Percentiles rank a stretch among this genome's conserved stretches.
These are phyloP conservation scores for Macrobrachium nipponense DNA, from an alignment of 1,140 invertebrate species.

Conservation along the genomic window DNA sequence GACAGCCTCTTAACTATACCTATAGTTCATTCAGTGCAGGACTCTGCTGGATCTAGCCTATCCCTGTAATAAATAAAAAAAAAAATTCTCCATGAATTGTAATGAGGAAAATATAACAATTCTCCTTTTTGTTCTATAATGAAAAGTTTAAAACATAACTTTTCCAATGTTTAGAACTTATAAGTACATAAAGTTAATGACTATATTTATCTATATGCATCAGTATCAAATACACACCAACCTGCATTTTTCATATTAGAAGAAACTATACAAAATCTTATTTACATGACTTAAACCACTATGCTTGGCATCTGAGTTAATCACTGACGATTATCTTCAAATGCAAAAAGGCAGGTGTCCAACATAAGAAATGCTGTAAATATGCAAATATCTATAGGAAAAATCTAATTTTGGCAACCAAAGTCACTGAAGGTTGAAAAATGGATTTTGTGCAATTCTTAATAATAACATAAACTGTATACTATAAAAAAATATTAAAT, in stretches of 20 bases:
- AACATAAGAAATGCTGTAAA: no score
- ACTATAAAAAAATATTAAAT: no score
- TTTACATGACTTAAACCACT: slow-evolving; percentile 2
- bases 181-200: slow-evolving; percentile 31
- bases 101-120: neutral
- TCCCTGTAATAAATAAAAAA: neutral
- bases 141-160: neutral
- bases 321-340: no score
- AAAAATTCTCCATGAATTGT: slow-evolving; percentile 1
- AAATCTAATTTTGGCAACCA: no score
- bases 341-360: no score
- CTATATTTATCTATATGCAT: slow-evolving; percentile 6
- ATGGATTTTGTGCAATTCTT: no score
- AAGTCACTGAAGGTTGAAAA: no score
- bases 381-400: no score
- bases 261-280: slow-evolving; percentile 5
- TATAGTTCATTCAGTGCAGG: neutral
- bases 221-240: slow-evolving; percentile 7
- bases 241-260: slow-evolving; percentile 9
- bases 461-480: no score
- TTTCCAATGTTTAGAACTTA: neutral
- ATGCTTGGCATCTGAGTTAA: neutral
- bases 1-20: slow-evolving; percentile 21
- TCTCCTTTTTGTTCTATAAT: slow-evolving; percentile 1
- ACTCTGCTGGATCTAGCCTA: neutral